Conservation (phyloP, 2,888 invertebrate genomes). For the Iphiclides podalirius region DNA sequence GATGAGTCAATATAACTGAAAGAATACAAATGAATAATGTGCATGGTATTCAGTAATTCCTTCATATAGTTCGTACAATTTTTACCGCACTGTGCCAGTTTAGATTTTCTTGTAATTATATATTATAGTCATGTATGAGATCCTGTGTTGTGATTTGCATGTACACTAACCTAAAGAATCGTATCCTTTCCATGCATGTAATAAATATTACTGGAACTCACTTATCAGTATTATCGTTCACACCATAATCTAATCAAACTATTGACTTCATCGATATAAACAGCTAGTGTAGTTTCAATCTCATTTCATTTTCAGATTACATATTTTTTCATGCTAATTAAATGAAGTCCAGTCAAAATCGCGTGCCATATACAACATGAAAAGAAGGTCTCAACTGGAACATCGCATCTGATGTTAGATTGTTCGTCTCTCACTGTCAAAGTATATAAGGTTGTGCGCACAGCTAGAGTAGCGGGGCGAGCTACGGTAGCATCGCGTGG, state of each 20-base stretch:
- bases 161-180: not conserved
- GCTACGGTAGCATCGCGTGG: conserved; percentile 17
- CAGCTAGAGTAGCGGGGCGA: conserved; percentile 3
- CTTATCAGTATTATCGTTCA: no score
- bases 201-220: not conserved
- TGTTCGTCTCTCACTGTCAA: no score
- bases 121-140: not conserved
- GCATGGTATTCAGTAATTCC: conserved; percentile 20
- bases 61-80: conserved; percentile 2
- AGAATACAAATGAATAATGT: conserved; percentile 4
- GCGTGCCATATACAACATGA: no score
- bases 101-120: conserved; percentile 1
- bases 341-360: no score
- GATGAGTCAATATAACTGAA: not conserved
- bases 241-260: no score
- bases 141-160: conserved; percentile 12
- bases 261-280: no score
- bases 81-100: conserved; percentile 7
- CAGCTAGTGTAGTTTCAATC: no score
- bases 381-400: no score
- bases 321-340: no score
- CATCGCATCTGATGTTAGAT: no score
- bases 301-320: no score
- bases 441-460: no score
- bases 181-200: not conserved